A percentile compares a stretch with the other conserved stretches of the same genome.
phyloP scores from a whole-genome alignment of 2,888 invertebrate species.

The Gnatocerus cornutus region DNA sequence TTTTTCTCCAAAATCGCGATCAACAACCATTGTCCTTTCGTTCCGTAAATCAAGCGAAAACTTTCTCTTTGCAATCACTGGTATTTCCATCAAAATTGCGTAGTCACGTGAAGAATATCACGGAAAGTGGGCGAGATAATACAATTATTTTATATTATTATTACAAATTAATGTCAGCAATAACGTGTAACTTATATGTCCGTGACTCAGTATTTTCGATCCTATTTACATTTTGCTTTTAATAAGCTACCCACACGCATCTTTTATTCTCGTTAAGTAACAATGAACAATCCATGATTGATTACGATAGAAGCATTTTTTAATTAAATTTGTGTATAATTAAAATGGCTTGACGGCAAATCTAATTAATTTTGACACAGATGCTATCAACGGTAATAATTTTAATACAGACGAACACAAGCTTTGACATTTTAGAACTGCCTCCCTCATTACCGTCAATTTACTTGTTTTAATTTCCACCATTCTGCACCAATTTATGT shows the following conservation, averaged over 20 bases:
- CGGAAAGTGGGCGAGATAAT: constrained; percentile 26
- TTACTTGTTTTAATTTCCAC: constrained; percentile 43
- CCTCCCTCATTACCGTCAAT: constrained; percentile 41
- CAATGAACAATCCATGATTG: constrained; percentile 38
- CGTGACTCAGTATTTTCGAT: constrained; percentile 23
- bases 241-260: constrained; percentile 35
- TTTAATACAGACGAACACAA: constrained; percentile 30
- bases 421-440: constrained; percentile 34
- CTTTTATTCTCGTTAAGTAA: constrained; percentile 20
- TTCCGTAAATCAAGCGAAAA: not conserved
- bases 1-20: not conserved
- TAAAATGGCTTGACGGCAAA: constrained; percentile 22
- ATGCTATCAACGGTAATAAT: constrained; percentile 43
- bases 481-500: constrained; percentile 37
- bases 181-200: constrained; percentile 17
- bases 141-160: constrained; percentile 27
- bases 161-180: constrained; percentile 31
- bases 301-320: constrained; percentile 30
- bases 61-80: constrained; percentile 13
- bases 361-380: constrained; percentile 43
- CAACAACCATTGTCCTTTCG: not conserved
- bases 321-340: constrained; percentile 39
- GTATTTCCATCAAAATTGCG: not conserved
- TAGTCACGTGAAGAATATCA: constrained; percentile 12
- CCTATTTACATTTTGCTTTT: constrained; percentile 31